Conservation (phyloP, 2,113 vertebrate species). For the Mormyrus lacerda region DNA sequence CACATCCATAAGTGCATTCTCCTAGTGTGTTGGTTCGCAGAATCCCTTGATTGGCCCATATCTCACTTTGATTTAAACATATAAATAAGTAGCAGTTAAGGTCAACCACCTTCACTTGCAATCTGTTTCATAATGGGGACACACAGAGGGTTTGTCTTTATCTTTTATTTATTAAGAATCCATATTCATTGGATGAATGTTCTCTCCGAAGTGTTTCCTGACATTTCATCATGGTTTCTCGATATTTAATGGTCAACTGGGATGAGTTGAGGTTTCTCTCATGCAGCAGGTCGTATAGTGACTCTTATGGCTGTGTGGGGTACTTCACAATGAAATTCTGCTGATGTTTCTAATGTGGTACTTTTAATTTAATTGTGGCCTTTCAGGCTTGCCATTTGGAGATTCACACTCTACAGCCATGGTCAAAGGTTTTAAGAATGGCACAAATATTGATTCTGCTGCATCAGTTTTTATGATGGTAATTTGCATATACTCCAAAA, state of each 20-base stretch:
- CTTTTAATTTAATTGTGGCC: background rate
- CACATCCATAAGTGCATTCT: background rate
- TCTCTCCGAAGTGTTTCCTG: background rate
- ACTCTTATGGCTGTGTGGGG: background rate
- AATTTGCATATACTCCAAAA: too few species aligned
- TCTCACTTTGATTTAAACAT: background rate
- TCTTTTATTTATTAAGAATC: slow-evolving; percentile 9
- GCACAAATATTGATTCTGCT: too few species aligned
- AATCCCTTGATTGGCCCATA: background rate
- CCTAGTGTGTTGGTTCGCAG: background rate
- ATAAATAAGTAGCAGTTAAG: background rate
- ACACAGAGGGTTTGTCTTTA: background rate
- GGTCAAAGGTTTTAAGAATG: too few species aligned
- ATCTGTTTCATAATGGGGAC: slow-evolving; percentile 1
- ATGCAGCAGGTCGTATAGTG: background rate
- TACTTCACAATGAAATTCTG: background rate
- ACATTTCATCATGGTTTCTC: background rate
- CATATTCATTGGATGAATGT: background rate
- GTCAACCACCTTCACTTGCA: background rate
- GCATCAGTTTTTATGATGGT: too few species aligned
- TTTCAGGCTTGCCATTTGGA: background rate
- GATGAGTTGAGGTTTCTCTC: background rate
- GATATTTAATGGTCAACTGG: background rate
- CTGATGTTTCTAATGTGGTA: background rate
- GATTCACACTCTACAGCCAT: background rate